Base-by-base conservation (phyloP, 2,113 vertebrate genomes). In the Misgurnus mizolepis region DNA sequence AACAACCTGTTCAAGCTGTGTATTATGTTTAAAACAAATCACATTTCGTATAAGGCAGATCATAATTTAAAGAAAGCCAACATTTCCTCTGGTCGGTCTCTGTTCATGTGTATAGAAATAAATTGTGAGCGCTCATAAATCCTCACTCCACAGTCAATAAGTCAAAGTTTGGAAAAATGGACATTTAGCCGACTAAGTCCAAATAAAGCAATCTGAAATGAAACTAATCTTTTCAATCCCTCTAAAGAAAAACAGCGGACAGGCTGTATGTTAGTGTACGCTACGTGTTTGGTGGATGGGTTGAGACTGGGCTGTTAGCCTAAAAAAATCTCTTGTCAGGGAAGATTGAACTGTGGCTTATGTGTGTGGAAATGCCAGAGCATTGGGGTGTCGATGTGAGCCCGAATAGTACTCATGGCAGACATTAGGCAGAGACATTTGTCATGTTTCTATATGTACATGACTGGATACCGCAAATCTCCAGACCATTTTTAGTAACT, bases 131-230 rank as follows among this genome's bases (percentile, higher is more conserved):
- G 47, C 45, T 58, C 76, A 80, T 80, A 55, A 75, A 76, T 76
- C 61, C 71, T 80, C 70, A 45, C 12, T 68, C 65, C 6, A 11
- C 64, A 49, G 71, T 49, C 71, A 12, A 67, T 75, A 81, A 45
- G 41, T 81, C 79, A 74, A 58, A 49, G 62, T 40, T 74, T 49
- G 15, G 71, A 69, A 71, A 69, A 56, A 60, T 61, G 34, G 73
- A 55, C 62, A 76, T 80, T 62, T 49, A 68, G 66, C 62, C 47
- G 47, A 62, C 53, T 69, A 61, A 40, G 49, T 71, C 77, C 81
- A 72, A 85, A 82, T 66, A 85, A 77, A 82, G 68, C 78, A 53
- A 78, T 53, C 56, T 83, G 55, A 69, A 72, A 76, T 75, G 11
- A 71, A 53, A 68, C 53, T 80, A 82, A 85, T 79, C 77, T 66